phyloP scores from a whole-genome alignment of 2,113 vertebrate genomes.

The Fregetta grallaria region DNA sequence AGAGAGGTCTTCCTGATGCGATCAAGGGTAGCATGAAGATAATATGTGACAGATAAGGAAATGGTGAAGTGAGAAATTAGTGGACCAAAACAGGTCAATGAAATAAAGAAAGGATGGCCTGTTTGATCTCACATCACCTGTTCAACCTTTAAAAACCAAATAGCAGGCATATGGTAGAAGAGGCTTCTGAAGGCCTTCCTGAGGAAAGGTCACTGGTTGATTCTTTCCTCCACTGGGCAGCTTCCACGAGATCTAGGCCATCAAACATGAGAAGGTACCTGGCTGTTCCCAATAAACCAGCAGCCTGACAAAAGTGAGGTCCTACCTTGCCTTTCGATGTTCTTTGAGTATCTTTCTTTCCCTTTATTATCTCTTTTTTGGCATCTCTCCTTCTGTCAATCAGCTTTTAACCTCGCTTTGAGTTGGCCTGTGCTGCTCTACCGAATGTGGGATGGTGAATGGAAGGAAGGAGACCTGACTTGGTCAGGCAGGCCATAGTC shows the following conservation, averaged over 20 bases:
- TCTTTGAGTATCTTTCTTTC: not conserved
- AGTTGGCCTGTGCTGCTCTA: not conserved
- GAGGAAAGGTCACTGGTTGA: not conserved
- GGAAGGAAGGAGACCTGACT: not conserved
- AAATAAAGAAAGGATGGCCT: not conserved
- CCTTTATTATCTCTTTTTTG: not conserved
- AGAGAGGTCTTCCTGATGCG: not conserved
- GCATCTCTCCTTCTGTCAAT: not conserved
- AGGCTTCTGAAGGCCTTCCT: not conserved
- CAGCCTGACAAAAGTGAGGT: not conserved
- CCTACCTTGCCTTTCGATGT: not conserved
- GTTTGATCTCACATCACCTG: not conserved
- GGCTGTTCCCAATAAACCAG: not conserved
- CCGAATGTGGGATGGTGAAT: not conserved
- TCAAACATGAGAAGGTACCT: not conserved
- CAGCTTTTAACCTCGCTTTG: not conserved
- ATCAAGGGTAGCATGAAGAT: not conserved
- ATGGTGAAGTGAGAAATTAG: not conserved
- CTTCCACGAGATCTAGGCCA: not conserved
- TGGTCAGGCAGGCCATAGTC: not conserved
- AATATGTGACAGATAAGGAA: not conserved
- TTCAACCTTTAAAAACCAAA: not conserved
- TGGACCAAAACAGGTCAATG: not conserved
- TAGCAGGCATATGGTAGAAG: not conserved
- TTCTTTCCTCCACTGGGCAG: not conserved